These are phyloP conservation scores for Rapana venosa DNA, from an alignment of 2,888 invertebrate genomes.

Conservation along the genomic window DNA sequence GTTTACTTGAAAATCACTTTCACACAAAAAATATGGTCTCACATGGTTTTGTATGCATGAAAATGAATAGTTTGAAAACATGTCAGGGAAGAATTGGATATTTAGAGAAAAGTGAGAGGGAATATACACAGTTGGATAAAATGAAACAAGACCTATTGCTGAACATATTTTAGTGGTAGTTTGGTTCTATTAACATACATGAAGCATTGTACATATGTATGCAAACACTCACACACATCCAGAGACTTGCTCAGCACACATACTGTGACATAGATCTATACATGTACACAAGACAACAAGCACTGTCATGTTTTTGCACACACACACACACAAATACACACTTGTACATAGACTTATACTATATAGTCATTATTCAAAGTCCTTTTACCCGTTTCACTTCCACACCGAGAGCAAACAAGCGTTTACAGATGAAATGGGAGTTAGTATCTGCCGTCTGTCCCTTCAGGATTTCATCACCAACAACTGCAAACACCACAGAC, in stretches of 20 bases:
- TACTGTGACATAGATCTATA: too few relatives aligned
- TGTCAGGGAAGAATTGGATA: too few relatives aligned
- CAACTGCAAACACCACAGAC: constrained; percentile 79
- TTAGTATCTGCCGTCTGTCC: constrained; percentile 86
- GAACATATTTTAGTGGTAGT: too few relatives aligned
- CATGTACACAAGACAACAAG: background rate
- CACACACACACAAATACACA: background rate
- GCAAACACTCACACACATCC: background rate
- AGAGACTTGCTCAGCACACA: background rate
- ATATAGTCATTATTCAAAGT: too few relatives aligned
- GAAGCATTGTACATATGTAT: background rate
- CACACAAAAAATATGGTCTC: too few relatives aligned
- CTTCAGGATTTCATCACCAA: constrained; percentile 88
- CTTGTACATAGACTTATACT: background rate
- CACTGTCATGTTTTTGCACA: background rate
- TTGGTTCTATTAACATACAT: too few relatives aligned
- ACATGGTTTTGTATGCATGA: too few relatives aligned
- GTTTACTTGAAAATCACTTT: too few relatives aligned
- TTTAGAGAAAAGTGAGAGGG: too few relatives aligned
- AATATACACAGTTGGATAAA: too few relatives aligned
- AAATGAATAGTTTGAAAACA: too few relatives aligned
- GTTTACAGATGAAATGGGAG: constrained; percentile 83
- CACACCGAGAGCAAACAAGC: constrained; percentile 83
- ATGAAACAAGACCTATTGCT: too few relatives aligned
- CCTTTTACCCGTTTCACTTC: constrained; percentile 81